Evolutionary conservation across 1,140 invertebrate species (phyloP).

Genomic region (Globodera ellingtonae): DNA sequence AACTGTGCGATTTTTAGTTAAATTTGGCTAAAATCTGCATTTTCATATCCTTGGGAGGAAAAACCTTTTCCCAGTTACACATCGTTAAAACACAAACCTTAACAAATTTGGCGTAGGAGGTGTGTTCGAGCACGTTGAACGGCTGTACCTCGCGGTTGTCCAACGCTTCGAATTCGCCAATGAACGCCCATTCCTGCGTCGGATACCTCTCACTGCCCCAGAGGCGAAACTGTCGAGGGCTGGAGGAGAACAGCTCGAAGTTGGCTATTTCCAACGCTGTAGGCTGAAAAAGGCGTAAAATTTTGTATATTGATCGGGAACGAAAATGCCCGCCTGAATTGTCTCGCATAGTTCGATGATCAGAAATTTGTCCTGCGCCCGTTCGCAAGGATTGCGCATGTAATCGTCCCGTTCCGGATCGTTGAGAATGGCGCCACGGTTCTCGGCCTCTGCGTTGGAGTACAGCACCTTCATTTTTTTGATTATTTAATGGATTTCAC

Average conservation of each 20-base stretch:
- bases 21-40: too few relatives aligned
- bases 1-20: neutral
- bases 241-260: slow-evolving; percentile 95
- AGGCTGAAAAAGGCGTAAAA: slow-evolving; percentile 38
- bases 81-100: slow-evolving; percentile 62
- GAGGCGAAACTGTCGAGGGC: slow-evolving; percentile 81
- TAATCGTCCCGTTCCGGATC: slow-evolving; percentile 82
- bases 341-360: slow-evolving; percentile 95
- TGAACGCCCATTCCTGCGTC: slow-evolving; percentile 83
- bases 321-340: slow-evolving; percentile 75
- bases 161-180: slow-evolving; percentile 83
- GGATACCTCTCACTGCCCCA: slow-evolving; percentile 87
- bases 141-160: slow-evolving; percentile 84
- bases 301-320: slow-evolving; percentile 9
- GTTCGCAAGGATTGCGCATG: slow-evolving; percentile 91
- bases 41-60: too few relatives aligned
- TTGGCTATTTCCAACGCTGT: slow-evolving; percentile 86
- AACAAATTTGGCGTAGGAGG: slow-evolving; percentile 88
- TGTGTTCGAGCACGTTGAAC: slow-evolving; percentile 77
- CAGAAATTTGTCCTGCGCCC: slow-evolving; percentile 81
- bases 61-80: too few relatives aligned
- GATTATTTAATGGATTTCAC: too few relatives aligned
- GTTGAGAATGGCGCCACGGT: slow-evolving; percentile 78
- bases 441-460: slow-evolving; percentile 85
- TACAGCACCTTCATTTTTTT: slow-evolving; percentile 69